Evolutionary conservation across 2,797 vertebrate genomes (phyloP), one percentile per base, ranked within the genome.

Genomic region (Buphagus erythrorhynchus): DNA sequence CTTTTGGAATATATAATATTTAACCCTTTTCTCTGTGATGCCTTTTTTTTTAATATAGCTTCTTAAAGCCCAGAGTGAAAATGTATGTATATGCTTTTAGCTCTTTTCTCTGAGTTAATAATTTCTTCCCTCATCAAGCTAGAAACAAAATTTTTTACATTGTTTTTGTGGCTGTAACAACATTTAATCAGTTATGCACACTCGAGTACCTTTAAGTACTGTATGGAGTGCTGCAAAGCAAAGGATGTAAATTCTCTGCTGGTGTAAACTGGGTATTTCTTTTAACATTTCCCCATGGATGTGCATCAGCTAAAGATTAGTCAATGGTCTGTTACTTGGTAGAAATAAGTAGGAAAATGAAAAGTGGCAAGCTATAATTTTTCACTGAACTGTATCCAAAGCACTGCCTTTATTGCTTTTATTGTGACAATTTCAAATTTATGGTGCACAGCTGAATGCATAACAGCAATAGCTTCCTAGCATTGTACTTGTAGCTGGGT

Each of bases 311-410:
- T 84, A 25, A 69, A 94, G 40, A 51, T 85, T 77, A 90, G 26
- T 54, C 36, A 52, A 2, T 5, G 5, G 33, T 82, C 90, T 97
- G 88, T 76, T 95, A 78, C 29, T 82, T 82, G 69, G 71, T 92
- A 91, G 84, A 91, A 95, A 48, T 84, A 88, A 84, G 59, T 33
- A 75, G 40, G 68, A 79, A 93, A 91, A 95, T 88, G 54, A 54
- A 48, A 95, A 92, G 75, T 73, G 82, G 29, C 86, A 88, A 88
- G 86, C 84, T 86, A 21, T 90, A 92, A 65, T 95, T 96, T 97
- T 92, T 92, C 71, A 72, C 66, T 6, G 24, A 93, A 58, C 61
- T 1, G 0, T 86, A 82, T 80, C 85, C 66, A 92, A 82, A 88
- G 35, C 28, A 16, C 83, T 94, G 75, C 57, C 28, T 93, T 93